Evolutionary conservation across 2,888 invertebrate species (phyloP), one percentile per base, ranked within the genome.

Genomic region (Aphidoletes aphidimyza): DNA sequence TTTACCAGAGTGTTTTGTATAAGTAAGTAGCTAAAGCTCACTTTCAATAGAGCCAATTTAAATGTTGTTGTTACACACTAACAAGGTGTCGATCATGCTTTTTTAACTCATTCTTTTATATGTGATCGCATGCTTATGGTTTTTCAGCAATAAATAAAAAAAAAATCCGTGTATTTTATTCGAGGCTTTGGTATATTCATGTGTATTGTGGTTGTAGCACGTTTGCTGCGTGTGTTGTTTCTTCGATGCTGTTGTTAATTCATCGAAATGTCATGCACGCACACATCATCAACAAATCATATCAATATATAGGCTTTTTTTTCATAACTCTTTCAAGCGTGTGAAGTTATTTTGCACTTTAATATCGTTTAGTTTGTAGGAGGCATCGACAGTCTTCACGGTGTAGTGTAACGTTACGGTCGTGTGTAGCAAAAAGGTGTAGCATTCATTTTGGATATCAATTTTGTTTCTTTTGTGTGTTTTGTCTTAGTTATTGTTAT

Each of bases 351-450:
- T 69, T 30, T 30, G 30, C 69, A 69, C 69, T 6, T 69, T 69
- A 69, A 69, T 30, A 69, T 69, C 69, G n/a, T 69, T 69, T 69
- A 69, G 69, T 26, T 69, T 69, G 69, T 30, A 30, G 30, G 34
- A 69, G 69, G 69, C 69, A 69, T 11, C 69, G 69, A 69, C 69
- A 69, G 69, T 69, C 34, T 69, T 69, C 69, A 69, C 69, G 30
- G 17, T 30, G 69, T 30, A 69, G 26, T 69, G 9, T 30, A 69
- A 30, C 34, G 69, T 69, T 14, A 30, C 69, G 30, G 69, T 69
- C 69, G 69, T 30, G 69, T 30, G 30, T 30, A 8, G 14, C 11
- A 69, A 69, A 54, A 22, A 54, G 6, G 54, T 54, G 9, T 22
- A 54, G 3, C 9, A 54, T n/a, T n/a, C n/a, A n/a, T n/a, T n/a